Evolutionary conservation across 1,140 invertebrate species (phyloP).

Genomic region (Gonatopus flavifemur): DNA sequence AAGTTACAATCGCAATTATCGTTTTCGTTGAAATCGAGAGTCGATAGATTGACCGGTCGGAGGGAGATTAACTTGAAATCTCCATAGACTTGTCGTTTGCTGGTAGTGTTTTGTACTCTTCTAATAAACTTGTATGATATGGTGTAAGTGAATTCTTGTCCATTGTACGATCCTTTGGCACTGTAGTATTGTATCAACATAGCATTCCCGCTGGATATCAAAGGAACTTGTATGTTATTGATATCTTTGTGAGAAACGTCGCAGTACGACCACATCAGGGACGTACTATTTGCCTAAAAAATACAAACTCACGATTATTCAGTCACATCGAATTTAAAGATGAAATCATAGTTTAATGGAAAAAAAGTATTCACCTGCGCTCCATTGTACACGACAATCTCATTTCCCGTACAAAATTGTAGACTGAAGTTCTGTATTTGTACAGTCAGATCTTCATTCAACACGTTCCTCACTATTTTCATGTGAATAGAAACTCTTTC

Average conservation of each 20-base stretch:
- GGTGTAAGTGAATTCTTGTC: slow-evolving; percentile 46
- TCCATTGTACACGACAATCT: slow-evolving; percentile 47
- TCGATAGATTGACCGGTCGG: slow-evolving; percentile 44
- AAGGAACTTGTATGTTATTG: slow-evolving; percentile 46
- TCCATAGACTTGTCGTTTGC: slow-evolving; percentile 25
- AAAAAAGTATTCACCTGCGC: slow-evolving; percentile 18
- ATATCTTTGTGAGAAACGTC: slow-evolving; percentile 45
- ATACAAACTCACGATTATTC: not conserved
- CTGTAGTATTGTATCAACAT: slow-evolving; percentile 48
- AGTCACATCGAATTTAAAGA: not conserved
- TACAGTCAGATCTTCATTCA: slow-evolving; percentile 16
- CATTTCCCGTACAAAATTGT: slow-evolving; percentile 42
- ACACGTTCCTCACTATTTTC: slow-evolving; percentile 40
- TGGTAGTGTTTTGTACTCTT: slow-evolving; percentile 33
- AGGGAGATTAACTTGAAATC: slow-evolving; percentile 44
- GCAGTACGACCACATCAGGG: slow-evolving; percentile 47
- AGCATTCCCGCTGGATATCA: slow-evolving; percentile 37
- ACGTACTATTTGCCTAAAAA: slow-evolving; percentile 33
- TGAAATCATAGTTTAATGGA: not conserved
- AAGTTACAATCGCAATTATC: slow-evolving; percentile 47
- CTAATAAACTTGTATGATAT: slow-evolving; percentile 45
- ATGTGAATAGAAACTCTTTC: slow-evolving; percentile 41
- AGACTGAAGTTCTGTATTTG: slow-evolving; percentile 28
- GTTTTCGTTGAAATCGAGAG: slow-evolving; percentile 42
- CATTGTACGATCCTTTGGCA: slow-evolving; percentile 42